Conservation (phyloP, 2,797 vertebrate species). For the Scolopax bukidnonensis region DNA sequence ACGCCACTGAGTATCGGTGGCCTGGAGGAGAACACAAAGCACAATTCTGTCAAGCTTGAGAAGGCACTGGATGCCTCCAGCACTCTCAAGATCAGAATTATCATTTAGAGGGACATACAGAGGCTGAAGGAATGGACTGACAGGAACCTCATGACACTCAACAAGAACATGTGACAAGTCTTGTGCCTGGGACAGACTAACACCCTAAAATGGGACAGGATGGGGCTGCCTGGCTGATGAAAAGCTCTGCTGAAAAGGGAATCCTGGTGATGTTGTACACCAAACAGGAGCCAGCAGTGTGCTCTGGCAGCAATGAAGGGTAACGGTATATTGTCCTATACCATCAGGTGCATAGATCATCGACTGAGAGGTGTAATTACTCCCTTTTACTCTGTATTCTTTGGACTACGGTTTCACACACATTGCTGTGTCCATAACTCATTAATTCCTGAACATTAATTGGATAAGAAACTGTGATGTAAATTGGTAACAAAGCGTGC, state of each 20-base stretch:
- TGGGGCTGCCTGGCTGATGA: not conserved
- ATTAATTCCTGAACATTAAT: constrained; percentile 26
- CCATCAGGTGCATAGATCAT: not conserved
- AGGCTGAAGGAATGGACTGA: not conserved
- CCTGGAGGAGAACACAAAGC: not conserved
- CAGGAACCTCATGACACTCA: not conserved
- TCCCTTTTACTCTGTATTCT: not conserved
- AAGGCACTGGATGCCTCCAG: not conserved
- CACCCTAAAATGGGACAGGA: not conserved
- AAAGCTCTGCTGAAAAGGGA: not conserved
- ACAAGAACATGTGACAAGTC: not conserved
- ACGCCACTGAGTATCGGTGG: fast-evolving
- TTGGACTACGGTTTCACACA: not conserved
- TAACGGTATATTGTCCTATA: not conserved
- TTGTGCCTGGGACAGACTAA: not conserved
- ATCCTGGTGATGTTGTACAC: not conserved
- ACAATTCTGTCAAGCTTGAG: not conserved
- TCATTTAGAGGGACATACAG: not conserved
- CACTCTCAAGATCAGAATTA: not conserved
- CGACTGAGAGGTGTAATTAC: not conserved
- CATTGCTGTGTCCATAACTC: not conserved
- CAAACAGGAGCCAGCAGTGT: not conserved
- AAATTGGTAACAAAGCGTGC: constrained; percentile 36
- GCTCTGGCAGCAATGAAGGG: not conserved
- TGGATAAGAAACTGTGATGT: constrained; percentile 50